These are phyloP conservation scores for Ptilonorhynchus violaceus DNA, from an alignment of 2,113 vertebrate species.

Conservation along the genomic window DNA sequence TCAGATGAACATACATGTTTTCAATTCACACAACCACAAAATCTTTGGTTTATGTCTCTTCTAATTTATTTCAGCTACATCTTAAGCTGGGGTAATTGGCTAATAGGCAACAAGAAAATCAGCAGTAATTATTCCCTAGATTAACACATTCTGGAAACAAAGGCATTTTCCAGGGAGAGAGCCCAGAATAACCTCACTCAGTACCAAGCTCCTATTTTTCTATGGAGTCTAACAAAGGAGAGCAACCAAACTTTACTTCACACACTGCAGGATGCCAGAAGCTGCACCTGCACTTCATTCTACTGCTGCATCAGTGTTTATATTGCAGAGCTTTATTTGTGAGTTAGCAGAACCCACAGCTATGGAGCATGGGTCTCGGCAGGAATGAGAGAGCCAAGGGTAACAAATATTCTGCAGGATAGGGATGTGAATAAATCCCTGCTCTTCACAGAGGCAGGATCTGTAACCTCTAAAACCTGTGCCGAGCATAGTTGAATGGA, in stretches of 20 bases:
- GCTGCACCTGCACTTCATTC: background rate
- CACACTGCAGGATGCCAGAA: background rate
- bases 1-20: background rate
- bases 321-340: background rate
- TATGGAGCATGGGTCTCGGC: background rate
- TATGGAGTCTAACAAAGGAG: background rate
- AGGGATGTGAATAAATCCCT: background rate
- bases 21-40: background rate
- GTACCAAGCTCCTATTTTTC: background rate
- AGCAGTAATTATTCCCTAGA: background rate
- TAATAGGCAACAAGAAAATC: background rate
- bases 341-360: background rate
- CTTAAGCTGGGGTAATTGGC: background rate
- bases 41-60: background rate
- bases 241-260: background rate
- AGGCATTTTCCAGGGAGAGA: background rate
- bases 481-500: background rate
- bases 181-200: background rate
- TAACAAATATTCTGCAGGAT: background rate
- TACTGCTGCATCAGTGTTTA: background rate
- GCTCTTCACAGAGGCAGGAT: background rate
- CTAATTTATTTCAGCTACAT: background rate
- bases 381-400: background rate
- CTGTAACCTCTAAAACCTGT: background rate
- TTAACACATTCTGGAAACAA: background rate